phyloP scores from a whole-genome alignment of 2,113 vertebrate genomes.

The Cryptomyrus ogoouensis region DNA sequence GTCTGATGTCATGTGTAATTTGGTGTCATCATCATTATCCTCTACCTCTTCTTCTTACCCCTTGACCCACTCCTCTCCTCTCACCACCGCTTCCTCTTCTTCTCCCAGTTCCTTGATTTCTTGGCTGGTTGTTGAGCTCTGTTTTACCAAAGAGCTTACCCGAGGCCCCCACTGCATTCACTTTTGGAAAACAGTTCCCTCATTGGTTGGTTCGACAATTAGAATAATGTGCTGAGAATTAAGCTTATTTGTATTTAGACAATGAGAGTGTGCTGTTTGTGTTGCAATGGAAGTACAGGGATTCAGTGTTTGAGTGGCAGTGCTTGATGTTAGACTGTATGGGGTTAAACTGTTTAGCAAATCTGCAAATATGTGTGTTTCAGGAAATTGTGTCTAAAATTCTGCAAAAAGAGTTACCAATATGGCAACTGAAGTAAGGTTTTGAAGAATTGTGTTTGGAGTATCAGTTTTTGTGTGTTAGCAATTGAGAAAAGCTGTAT shows the following conservation, averaged over 20 bases:
- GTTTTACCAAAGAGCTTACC: too few species aligned
- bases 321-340: neutral
- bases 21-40: too few species aligned
- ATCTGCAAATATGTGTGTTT: neutral
- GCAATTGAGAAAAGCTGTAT: neutral
- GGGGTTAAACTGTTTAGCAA: neutral
- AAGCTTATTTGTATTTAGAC: neutral
- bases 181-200: neutral
- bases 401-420: neutral
- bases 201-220: neutral
- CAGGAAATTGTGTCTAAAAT: neutral
- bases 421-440: neutral
- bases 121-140: neutral
- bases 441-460: neutral
- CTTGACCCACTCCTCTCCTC: neutral
- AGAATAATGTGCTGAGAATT: neutral
- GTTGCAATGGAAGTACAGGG: neutral
- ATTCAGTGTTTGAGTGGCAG: neutral
- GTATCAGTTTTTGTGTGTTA: neutral
- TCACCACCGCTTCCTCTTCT: neutral
- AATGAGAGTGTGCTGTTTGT: neutral
- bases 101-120: neutral
- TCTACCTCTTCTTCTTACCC: too few species aligned
- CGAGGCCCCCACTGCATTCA: neutral
- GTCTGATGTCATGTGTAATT: too few species aligned